Evolutionary conservation across 2,797 vertebrate species (phyloP), one percentile per base, ranked within the genome.

Genomic region (Percopsis omiscomaycus): DNA sequence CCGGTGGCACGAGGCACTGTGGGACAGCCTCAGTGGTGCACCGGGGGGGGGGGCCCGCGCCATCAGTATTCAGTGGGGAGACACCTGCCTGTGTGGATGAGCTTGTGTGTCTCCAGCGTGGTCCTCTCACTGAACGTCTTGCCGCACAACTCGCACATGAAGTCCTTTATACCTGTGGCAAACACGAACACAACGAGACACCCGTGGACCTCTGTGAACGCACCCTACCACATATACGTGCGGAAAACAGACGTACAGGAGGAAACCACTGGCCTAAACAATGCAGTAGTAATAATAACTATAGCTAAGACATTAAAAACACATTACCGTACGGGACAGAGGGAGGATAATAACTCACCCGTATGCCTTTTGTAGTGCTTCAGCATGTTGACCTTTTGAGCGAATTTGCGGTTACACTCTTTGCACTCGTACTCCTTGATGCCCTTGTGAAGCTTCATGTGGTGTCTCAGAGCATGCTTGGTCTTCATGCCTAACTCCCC

Each of bases 391-490:
- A 99, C 98, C 73, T 99, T 99, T 81, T 99, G 98, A 3, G 96
- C 96, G 57, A 99, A 99, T 80, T 96, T 98, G 80, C 97, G 94
- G 86, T 96, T 97, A 27, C 98, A 99, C 68, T 97, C 95, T 67
- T 95, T 94, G 68, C 98, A 99, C 85, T 98, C 98, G 0, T 98
- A 98, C 77, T 99, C 98, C 73, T 98, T 98, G 84, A 99, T 99
- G 62, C 98, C 98, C 82, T 98, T 99, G 87, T 99, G 98, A 15
- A 99, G 93, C 86, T 99, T 99, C 98, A 99, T 99, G 90, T 99
- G 98, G 88, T 99, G 98, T 63, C 98, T 92, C 70, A 99, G 92
- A 0, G 98, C 98, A 0, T 99, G 98, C 59, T 99, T 99, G n/a
- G 98, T 99, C 89, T 99, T 99, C 98, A 99, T 99, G 57, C 98